These are phyloP conservation scores for Mesopsocus fuscifrons DNA, from an alignment of 2,888 invertebrate genomes.

Conservation along the genomic window DNA sequence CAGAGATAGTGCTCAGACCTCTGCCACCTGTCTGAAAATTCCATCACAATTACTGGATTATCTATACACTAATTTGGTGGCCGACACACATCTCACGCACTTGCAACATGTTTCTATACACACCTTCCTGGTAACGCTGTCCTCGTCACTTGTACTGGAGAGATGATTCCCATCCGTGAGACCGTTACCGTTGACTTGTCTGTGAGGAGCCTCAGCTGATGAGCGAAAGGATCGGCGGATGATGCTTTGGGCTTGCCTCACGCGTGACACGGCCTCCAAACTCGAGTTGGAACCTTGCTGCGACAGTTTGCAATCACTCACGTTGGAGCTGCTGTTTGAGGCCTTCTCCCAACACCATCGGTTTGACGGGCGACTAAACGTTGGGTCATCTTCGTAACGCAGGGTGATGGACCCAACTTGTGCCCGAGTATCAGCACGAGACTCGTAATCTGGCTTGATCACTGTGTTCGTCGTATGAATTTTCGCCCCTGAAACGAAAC, in stretches of 20 bases:
- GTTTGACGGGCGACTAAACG: background rate
- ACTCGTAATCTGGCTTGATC: background rate
- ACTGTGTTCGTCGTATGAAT: background rate
- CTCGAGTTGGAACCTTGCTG: too few species aligned
- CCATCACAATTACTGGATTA: too few species aligned
- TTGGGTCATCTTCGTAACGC: conserved; percentile 14
- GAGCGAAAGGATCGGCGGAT: too few species aligned
- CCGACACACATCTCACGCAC: too few species aligned
- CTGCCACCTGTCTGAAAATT: too few species aligned
- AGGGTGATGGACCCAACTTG: conserved; percentile 17
- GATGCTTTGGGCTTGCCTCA: too few species aligned
- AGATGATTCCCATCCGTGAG: conserved; percentile 30
- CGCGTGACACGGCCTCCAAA: too few species aligned
- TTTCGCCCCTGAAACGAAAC: background rate
- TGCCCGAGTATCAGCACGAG: conserved; percentile 13
- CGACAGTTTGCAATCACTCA: background rate
- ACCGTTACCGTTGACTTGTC: conserved; percentile 33
- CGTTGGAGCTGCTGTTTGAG: background rate
- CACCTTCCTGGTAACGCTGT: conserved; percentile 23
- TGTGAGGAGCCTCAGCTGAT: conserved; percentile 39
- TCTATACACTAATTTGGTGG: too few species aligned
- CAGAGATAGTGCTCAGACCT: conserved; percentile 17
- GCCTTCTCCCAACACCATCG: conserved; percentile 2
- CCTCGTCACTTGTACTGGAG: conserved; percentile 21
- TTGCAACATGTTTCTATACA: conserved; percentile 5